A percentile compares a stretch with the other conserved stretches of the same genome.
phyloP scores from a whole-genome alignment of 2,113 vertebrate species.

The Neolamprologus devosi region DNA sequence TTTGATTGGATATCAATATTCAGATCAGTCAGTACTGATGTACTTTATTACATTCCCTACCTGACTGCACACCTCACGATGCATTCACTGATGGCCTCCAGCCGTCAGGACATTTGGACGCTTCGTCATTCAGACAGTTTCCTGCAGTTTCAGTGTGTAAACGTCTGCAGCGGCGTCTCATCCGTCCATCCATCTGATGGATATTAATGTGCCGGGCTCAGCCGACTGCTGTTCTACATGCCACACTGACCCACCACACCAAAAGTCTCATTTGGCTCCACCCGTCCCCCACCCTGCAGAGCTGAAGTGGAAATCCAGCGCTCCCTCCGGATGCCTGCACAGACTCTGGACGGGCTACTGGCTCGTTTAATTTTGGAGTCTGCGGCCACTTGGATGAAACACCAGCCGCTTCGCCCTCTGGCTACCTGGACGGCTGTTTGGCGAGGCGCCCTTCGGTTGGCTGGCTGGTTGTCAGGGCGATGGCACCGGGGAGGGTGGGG shows the following conservation, averaged over 20 bases:
- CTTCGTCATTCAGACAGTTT: neutral
- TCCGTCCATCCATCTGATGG: neutral
- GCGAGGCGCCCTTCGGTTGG: neutral
- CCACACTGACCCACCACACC: neutral
- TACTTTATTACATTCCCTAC: neutral
- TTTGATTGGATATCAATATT: neutral
- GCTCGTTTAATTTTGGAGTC: neutral
- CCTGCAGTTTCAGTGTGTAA: neutral
- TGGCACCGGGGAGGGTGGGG: neutral
- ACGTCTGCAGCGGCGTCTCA: neutral
- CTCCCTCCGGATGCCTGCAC: constrained; percentile 9
- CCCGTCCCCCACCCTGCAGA: neutral
- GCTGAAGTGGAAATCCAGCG: neutral
- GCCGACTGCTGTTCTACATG: neutral
- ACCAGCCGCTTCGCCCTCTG: neutral
- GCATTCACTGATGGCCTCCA: neutral
- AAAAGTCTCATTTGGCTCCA: neutral
- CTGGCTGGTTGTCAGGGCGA: constrained; percentile 42
- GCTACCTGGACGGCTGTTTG: constrained; percentile 25
- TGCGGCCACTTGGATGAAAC: neutral
- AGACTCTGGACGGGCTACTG: neutral
- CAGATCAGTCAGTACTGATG: neutral
- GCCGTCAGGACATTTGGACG: neutral
- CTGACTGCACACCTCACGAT: neutral
- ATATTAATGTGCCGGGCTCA: neutral